Base-by-base conservation (phyloP, 2,888 invertebrate species). In the Spilarctia lutea region DNA sequence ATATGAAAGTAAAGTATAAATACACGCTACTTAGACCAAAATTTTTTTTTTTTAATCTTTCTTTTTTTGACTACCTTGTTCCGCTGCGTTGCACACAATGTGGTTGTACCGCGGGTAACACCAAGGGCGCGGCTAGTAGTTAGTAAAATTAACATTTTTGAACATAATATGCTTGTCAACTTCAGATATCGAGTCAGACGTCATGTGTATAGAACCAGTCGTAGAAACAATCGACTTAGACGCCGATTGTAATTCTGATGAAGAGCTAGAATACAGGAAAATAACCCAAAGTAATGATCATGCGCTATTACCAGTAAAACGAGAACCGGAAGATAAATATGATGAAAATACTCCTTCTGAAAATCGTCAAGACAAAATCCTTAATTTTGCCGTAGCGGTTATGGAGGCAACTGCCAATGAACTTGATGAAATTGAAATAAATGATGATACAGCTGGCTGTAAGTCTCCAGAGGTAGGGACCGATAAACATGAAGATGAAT, bases 221-320 rank as follows among this genome's bases (percentile, higher is more conserved):
- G 88, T 95, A 30, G 94, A 94, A 82, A 93, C 92, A 0, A 93
- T 95, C 65, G 90, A 92, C 65, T 81, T 93, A 27, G 88, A 85
- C 24, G 80, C 83, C 0, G 91, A 91, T 42, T 90, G 90, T 3
- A 94, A 92, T 42, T 90, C 90, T 4, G 94, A 92, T 42, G 74
- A 79, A 2, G 89, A 86, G 30, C 10, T 74, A 60, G 76, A 76
- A 65, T 71, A 76, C 27, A 71, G 73, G 27, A 71, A 71, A n/a
- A 6, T 33, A 13, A 6, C 18, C 33, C 35, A 73, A 33, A 52
- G 30, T 2, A 30, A 65, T 24, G 35, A 71, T 24, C 20, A 27
- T 2, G 11, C 71, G 3, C 2, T 18, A n/a, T 16, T 74, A 24
- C 42, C 11, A 33, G 71, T 89, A 7, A 88, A 82, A 81, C 76